Conservation (phyloP, 2,888 invertebrate species). For the Rhopalosiphum nymphaeae region DNA sequence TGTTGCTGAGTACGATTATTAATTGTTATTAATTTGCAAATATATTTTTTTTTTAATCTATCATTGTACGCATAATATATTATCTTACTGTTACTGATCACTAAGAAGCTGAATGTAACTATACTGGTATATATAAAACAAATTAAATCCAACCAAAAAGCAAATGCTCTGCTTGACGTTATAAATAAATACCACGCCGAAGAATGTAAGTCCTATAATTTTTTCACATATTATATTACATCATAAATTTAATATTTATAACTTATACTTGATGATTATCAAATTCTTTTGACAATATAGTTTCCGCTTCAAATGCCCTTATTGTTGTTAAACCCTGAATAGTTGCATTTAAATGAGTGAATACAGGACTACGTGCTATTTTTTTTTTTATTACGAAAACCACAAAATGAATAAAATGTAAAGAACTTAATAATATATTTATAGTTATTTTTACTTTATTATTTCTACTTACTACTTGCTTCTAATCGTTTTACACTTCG, state of each 20-base stretch:
- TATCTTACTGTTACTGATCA: conserved; percentile 69
- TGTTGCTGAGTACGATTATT: conserved; percentile 33
- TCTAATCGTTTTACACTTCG: conserved; percentile 79
- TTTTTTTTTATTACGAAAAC: background rate
- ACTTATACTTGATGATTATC: conserved; percentile 68
- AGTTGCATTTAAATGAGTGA: conserved; percentile 83
- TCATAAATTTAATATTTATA: background rate
- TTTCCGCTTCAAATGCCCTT: conserved; percentile 80
- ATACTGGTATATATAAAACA: conserved; percentile 88
- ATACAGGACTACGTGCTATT: conserved; percentile 85
- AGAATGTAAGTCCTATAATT: conserved; percentile 70
- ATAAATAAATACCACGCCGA: conserved; percentile 94
- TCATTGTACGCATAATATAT: background rate
- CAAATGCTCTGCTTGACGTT: conserved; percentile 92
- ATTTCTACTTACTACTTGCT: conserved; percentile 75
- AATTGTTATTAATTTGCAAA: background rate
- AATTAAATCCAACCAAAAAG: conserved; percentile 90
- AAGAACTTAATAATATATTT: background rate
- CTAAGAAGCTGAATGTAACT: conserved; percentile 88
- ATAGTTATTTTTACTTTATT: background rate
- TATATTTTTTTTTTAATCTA: background rate
- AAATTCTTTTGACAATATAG: conserved; percentile 74
- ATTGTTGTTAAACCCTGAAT: conserved; percentile 85
- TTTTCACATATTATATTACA: background rate
- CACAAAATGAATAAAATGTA: background rate